Evolutionary conservation across 2,113 vertebrate species (phyloP), one percentile per base, ranked within the genome.

Genomic region (Brachypteracias leptosomus): DNA sequence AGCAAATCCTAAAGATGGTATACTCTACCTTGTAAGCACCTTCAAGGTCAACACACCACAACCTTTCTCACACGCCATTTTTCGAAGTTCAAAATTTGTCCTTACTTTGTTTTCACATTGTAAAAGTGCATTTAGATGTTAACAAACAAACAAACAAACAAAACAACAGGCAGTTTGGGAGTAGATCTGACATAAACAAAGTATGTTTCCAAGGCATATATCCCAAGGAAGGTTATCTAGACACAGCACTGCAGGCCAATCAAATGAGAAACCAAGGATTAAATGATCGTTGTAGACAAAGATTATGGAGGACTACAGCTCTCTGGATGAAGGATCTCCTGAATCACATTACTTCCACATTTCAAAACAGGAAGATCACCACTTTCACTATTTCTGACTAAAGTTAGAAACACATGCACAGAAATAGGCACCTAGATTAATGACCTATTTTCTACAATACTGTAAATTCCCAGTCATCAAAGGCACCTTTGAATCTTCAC

Each of bases 381-480:
- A 1, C 65, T 90, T 94, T 86, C 31, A 66, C 2, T 13, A 35
- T 88, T 81, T 78, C 58, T 86, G 51, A 80, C 86, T 90, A 75
- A 94, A 97, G 42, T 94, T 95, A 84, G 93, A 93, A 95, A 79
- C 52, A 61, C 28, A 33, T 19, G 44, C 36, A 36, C 92, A 80
- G 57, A 95, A 93, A 94, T 92, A 96, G 82, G 29, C 31, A 63
- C 93, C 92, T 94, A 95, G 76, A 95, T 95, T 94, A 87, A 71
- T 92, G 90, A 96, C 92, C 96, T 85, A 68, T 89, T 95, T 96
- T 90, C 66, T 40, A 72, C 88, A 92, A 77, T 62, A 31, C 66
- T 77, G 78, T 81, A 80, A 75, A 88, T 84, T 92, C 52, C 33
- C 16, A 78, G 59, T 44, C 40, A 40, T 78, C 85, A 91, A 95